Conservation (phyloP, 2,113 vertebrate species). For the Poecile atricapillus region DNA sequence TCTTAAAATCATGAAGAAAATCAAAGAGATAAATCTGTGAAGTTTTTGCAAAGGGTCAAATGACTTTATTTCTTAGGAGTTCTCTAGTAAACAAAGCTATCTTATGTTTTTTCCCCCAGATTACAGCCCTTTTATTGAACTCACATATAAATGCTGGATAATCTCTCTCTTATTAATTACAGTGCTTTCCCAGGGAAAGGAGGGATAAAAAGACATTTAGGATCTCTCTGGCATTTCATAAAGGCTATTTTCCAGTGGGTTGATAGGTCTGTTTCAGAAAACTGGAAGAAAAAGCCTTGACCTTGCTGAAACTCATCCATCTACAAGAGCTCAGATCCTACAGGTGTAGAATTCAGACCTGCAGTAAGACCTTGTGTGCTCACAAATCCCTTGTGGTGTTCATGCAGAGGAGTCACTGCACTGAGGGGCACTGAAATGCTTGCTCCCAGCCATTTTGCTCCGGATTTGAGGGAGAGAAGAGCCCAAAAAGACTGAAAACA, state of each 20-base stretch:
- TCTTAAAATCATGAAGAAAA: background rate
- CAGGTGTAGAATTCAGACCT: background rate
- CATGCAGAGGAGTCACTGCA: rapidly evolving
- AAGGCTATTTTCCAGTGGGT: background rate
- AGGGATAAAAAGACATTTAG: background rate
- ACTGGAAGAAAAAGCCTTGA: background rate
- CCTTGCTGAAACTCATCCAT: background rate
- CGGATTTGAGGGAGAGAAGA: background rate
- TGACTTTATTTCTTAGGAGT: background rate
- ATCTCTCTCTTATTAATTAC: background rate
- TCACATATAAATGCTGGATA: background rate
- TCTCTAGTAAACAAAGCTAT: background rate
- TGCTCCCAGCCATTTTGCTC: background rate
- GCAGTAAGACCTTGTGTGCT: background rate
- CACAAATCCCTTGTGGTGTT: background rate
- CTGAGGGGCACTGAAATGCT: background rate
- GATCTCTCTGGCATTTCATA: background rate
- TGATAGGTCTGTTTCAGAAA: background rate
- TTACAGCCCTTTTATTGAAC: background rate
- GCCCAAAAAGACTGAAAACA: background rate
- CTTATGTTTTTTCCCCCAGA: background rate
- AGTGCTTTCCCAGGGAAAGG: background rate
- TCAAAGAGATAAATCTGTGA: background rate
- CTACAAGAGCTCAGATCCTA: background rate
- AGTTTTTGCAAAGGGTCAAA: background rate